Conservation (phyloP, 2,888 invertebrate genomes). For the Pristionchus arcanus region DNA sequence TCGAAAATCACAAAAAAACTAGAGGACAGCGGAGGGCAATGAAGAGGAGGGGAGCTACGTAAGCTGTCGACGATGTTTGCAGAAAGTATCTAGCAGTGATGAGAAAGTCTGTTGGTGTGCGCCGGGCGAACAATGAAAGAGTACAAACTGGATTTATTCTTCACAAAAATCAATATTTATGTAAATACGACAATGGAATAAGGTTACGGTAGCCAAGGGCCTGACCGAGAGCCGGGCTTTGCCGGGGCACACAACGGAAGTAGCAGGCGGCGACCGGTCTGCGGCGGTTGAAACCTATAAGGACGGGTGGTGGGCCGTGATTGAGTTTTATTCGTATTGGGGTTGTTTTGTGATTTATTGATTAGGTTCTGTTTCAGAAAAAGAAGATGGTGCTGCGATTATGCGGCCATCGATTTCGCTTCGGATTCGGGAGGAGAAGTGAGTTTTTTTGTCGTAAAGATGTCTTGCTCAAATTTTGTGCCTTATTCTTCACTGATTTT, state of each 20-base stretch:
- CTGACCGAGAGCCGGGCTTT: not conserved
- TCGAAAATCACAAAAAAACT: not conserved
- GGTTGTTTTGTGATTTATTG: not conserved
- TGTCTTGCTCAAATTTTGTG: not conserved
- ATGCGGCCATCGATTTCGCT: constrained; percentile 34
- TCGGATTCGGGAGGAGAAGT: constrained; percentile 39
- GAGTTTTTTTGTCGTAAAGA: not conserved
- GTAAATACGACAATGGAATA: not conserved
- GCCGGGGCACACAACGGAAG: not conserved
- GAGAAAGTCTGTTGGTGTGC: constrained; percentile 28
- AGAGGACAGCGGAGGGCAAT: not conserved
- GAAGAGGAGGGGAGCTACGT: not conserved
- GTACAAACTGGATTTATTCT: not conserved
- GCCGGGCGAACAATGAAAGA: not conserved
- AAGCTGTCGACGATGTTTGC: constrained; percentile 13
- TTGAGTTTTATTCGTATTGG: not conserved
- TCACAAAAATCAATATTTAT: not conserved
- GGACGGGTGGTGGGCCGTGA: not conserved
- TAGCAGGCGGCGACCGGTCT: constrained; percentile 12
- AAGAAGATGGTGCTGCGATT: constrained; percentile 13
- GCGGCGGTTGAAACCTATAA: not conserved
- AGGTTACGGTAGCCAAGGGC: not conserved
- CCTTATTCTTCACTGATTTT: not conserved
- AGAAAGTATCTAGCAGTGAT: constrained; percentile 32
- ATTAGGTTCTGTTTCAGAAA: not conserved